Base-by-base conservation (phyloP, 2,113 vertebrate genomes). In the Zosterops hypoxanthus region DNA sequence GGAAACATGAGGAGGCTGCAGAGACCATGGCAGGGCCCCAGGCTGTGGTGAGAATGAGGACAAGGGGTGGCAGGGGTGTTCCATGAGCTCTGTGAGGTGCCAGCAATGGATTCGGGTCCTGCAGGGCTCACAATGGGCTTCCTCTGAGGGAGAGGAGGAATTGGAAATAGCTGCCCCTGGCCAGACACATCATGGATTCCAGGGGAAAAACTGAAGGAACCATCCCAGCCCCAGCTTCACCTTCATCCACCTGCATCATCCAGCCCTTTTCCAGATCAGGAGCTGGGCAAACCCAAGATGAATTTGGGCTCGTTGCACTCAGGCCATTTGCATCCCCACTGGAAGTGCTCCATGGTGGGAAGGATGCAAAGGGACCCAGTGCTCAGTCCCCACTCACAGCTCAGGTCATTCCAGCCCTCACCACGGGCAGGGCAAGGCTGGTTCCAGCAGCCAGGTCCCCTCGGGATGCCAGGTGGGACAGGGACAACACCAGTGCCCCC, bases 311-410 rank as follows among this genome's bases (percentile, higher is more conserved):
- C 5, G 1, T 12, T 6, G 12, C 7, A 0, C 23, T 59, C 24
- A 1, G 23, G 47, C 24, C 2, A 0, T 26, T 12, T 34, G 17
- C 52, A 36, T 9, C 55, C 34, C 29, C 8, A 0, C 3, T 0
- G 33, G 34, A 6, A 76, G 17, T 63, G 22, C 29, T 25, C 68
- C 11, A 0, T 0, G 10, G 14, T 2, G 11, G 2, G 1, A 26
- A 42, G 55, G 66, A 24, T 7, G 65, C 2, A 1, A 25, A 53
- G 53, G 31, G 8, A 59, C 5, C 0, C 0, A 16, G 13, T 5
- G 47, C 47, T 72, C 2, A 0, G 6, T 10, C 64, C 71, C 34
- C 14, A 5, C 49, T 47, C 41, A 4, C 10, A 34, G 3, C 77
- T 75, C n/a, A 0, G 55, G 0, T 25, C 25, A 36, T 63, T 82